Percentiles rank a stretch among this genome's conserved stretches.
Conservation (phyloP, 2,888 invertebrate species). For the Arctia plantaginis region DNA sequence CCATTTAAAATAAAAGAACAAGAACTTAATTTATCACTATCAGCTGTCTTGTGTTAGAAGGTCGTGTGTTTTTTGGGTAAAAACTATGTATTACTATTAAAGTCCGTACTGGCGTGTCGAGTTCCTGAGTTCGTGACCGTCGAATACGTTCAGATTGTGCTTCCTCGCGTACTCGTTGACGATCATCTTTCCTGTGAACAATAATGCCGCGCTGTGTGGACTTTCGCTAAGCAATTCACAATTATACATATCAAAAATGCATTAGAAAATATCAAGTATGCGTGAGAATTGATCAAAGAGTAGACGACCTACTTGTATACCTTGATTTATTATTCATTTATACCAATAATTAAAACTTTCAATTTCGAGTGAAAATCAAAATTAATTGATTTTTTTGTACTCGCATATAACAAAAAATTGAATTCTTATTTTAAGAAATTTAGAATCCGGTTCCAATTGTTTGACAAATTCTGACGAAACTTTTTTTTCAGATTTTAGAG, state of each 20-base stretch:
- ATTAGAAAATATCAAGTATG: slow-evolving; percentile 7
- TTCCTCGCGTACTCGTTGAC: slow-evolving; percentile 92
- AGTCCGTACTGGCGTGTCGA: slow-evolving; percentile 93
- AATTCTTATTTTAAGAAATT: too few species aligned
- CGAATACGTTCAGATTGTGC: slow-evolving; percentile 91
- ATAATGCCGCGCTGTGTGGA: slow-evolving; percentile 63
- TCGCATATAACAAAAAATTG: too few species aligned
- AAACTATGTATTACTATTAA: slow-evolving; percentile 88
- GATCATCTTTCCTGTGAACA: slow-evolving; percentile 89
- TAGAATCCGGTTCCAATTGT: too few species aligned
- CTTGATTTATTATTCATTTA: too few species aligned
- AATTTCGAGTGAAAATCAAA: too few species aligned
- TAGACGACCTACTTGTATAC: too few species aligned
- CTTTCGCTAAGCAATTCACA: slow-evolving; percentile 46
- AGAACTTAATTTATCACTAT: slow-evolving; percentile 33
- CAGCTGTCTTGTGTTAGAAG: slow-evolving; percentile 22
- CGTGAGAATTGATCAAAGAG: background rate
- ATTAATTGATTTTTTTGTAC: too few species aligned
- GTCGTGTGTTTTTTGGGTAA: slow-evolving; percentile 65
- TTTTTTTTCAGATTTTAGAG: too few species aligned
- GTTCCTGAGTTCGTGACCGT: slow-evolving; percentile 90
- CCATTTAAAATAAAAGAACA: slow-evolving; percentile 1
- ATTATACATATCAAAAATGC: slow-evolving; percentile 23
- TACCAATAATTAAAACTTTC: too few species aligned
- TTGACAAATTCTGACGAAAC: too few species aligned